Evolutionary conservation across 2,888 invertebrate genomes (phyloP).

Genomic region (Cheilosia variabilis): DNA sequence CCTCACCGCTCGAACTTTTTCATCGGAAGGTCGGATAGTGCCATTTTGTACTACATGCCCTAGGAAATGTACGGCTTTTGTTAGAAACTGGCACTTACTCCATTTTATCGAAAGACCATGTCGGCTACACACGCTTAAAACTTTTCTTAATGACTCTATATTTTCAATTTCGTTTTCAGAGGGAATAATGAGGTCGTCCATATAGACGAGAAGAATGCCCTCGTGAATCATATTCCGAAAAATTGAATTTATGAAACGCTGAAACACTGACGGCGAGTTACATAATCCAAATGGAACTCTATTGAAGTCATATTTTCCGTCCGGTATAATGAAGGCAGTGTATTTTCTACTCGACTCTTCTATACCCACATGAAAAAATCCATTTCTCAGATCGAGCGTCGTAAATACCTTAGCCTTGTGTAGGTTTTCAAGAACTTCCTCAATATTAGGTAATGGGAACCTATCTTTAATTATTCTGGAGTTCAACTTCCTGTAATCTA

Average conservation of each 20-base stretch:
- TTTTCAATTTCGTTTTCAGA: background rate
- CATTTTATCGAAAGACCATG: constrained; percentile 4
- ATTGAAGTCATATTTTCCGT: constrained; percentile 81
- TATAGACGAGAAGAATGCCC: background rate
- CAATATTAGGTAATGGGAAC: constrained; percentile 40
- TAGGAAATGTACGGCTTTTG: background rate
- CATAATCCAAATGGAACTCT: constrained; percentile 81
- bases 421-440: too few species aligned
- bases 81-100: background rate
- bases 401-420: too few species aligned
- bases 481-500: constrained; percentile 73
- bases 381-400: constrained; percentile 71
- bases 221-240: background rate
- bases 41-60: constrained; percentile 25
- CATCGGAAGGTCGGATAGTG: constrained; percentile 13
- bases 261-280: constrained; percentile 80
- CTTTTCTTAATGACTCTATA: background rate
- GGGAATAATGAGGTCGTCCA: constrained; percentile 18
- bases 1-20: background rate
- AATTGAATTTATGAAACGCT: constrained; percentile 59
- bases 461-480: constrained; percentile 26
- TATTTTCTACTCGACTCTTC: constrained; percentile 68
- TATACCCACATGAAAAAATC: constrained; percentile 41
- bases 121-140: background rate
- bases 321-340: constrained; percentile 81